These are phyloP conservation scores for Lithophane ornitopus DNA, from an alignment of 2,888 invertebrate species.

Conservation along the genomic window DNA sequence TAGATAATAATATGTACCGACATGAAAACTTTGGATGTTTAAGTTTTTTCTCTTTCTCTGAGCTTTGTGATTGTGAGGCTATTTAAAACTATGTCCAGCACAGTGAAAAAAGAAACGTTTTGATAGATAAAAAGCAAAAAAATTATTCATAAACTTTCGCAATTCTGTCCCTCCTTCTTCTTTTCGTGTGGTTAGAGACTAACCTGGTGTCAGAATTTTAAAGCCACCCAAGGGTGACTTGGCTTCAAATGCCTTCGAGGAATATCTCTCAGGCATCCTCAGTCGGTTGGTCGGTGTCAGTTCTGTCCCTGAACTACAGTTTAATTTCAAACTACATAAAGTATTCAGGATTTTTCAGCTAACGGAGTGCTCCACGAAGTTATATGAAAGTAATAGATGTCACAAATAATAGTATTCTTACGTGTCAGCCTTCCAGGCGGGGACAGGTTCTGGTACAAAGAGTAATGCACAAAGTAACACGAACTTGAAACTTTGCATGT, in stretches of 20 bases:
- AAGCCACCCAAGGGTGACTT: no score
- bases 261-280: no score
- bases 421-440: slow-evolving; percentile 83
- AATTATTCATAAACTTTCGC: background rate
- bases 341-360: slow-evolving; percentile 41
- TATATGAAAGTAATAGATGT: slow-evolving; percentile 10
- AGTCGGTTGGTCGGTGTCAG: no score
- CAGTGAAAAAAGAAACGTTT: background rate
- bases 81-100: background rate
- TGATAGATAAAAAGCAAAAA: background rate
- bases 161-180: background rate
- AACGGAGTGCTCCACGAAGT: slow-evolving; percentile 4
- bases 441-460: slow-evolving; percentile 80
- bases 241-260: no score
- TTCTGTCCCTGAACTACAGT: background rate
- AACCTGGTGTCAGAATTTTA: no score
- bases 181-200: no score
- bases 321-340: slow-evolving; percentile 32
- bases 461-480: slow-evolving; percentile 79
- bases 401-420: slow-evolving; percentile 69
- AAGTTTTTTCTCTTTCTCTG: slow-evolving; percentile 27
- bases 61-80: background rate
- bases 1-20: background rate
- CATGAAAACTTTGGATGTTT: slow-evolving; percentile 39
- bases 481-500: slow-evolving; percentile 81